Conservation (phyloP, 2,113 vertebrate genomes). For the Nibea coibor region DNA sequence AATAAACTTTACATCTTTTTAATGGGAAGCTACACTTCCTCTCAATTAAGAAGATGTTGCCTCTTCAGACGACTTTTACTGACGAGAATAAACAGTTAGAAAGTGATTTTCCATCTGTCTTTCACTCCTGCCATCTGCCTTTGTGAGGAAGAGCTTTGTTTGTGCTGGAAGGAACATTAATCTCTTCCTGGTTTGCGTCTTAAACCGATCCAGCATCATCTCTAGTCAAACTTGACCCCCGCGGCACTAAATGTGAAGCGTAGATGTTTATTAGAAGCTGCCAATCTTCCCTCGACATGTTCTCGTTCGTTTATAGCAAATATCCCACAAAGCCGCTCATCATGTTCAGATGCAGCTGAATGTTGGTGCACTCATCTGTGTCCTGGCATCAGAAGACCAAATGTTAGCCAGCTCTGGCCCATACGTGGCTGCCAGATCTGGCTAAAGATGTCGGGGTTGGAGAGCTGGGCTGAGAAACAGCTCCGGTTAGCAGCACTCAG, state of each 20-base stretch:
- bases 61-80: conserved; percentile 33
- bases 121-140: conserved; percentile 44
- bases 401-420: conserved; percentile 22
- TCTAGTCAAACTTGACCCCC: conserved; percentile 18
- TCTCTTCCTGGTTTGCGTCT: conserved; percentile 52
- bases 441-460: not conserved
- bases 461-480: no score
- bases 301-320: conserved; percentile 22
- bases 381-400: conserved; percentile 25
- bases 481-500: conserved; percentile 32
- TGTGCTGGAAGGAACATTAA: conserved; percentile 20
- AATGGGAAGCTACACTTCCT: conserved; percentile 22
- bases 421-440: conserved; percentile 21
- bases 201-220: conserved; percentile 1
- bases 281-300: conserved; percentile 2
- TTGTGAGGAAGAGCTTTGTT: conserved; percentile 29
- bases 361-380: conserved; percentile 30
- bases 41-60: conserved; percentile 11
- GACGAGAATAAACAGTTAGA: conserved; percentile 35
- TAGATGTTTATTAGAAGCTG: not conserved
- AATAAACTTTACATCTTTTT: conserved; percentile 28
- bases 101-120: conserved; percentile 57
- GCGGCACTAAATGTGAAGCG: not conserved
- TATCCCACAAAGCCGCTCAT: conserved; percentile 15
- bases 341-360: conserved; percentile 12